Evolutionary conservation across 2,888 invertebrate genomes (phyloP).

Genomic region (Tricholauxania praeusta): DNA sequence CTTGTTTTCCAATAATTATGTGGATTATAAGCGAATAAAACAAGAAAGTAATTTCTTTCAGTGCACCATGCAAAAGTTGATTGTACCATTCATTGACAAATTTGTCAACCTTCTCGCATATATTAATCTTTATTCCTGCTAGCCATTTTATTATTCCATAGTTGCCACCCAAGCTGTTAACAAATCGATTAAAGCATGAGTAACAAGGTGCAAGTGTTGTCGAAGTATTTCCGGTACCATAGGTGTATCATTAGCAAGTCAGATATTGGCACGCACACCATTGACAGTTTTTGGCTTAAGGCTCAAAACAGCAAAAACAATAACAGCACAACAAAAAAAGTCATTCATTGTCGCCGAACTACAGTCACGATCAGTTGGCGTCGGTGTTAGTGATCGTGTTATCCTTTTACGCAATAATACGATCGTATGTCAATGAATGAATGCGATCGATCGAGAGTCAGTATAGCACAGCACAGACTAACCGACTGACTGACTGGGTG

Average conservation of each 20-base stretch:
- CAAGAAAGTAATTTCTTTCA: conserved; percentile 49
- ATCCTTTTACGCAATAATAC: conserved; percentile 24
- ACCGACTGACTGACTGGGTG: conserved; percentile 2
- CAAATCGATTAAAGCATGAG: conserved; percentile 57
- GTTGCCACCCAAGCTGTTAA: conserved; percentile 62
- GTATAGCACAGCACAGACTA: too few relatives aligned
- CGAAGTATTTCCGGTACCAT: conserved; percentile 10
- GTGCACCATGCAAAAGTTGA: background rate
- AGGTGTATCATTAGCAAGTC: background rate
- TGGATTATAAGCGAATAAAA: too few relatives aligned
- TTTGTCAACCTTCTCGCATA: conserved; percentile 44
- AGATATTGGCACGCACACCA: conserved; percentile 29
- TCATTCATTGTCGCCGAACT: conserved; percentile 18
- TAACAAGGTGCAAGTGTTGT: conserved; percentile 57
- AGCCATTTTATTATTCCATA: background rate
- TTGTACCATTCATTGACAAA: conserved; percentile 50
- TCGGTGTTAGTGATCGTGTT: background rate
- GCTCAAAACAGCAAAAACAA: background rate
- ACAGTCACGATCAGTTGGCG: conserved; percentile 26
- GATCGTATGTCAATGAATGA: conserved; percentile 22
- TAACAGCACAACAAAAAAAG: background rate
- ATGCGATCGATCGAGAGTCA: background rate
- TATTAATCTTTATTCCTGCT: background rate
- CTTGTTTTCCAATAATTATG: too few relatives aligned
- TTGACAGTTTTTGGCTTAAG: conserved; percentile 27